Conservation (phyloP, 2,888 invertebrate genomes). For the Erannis defoliaria region DNA sequence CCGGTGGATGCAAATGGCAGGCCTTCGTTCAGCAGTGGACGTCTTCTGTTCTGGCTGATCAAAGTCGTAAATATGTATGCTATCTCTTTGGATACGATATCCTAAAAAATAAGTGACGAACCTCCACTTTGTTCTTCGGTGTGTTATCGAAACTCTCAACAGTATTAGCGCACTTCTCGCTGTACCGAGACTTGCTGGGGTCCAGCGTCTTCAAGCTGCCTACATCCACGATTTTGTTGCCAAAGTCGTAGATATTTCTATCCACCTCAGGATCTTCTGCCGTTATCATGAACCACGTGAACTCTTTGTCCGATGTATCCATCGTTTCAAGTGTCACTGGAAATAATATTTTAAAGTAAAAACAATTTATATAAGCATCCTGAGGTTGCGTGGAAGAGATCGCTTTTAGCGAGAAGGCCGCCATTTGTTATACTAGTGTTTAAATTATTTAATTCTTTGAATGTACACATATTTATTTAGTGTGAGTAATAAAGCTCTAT, state of each 20-base stretch:
- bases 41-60: no score
- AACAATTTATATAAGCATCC: no score
- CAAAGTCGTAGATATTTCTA: constrained; percentile 55
- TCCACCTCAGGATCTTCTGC: constrained; percentile 76
- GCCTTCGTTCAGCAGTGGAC: no score
- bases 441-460: no score
- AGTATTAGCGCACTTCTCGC: constrained; percentile 71
- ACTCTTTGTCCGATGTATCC: constrained; percentile 60
- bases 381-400: no score
- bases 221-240: constrained; percentile 59
- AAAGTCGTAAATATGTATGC: no score
- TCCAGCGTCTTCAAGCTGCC: constrained; percentile 75
- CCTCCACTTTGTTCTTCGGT: constrained; percentile 56
- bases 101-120: background rate
- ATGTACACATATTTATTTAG: no score
- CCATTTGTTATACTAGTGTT: no score
- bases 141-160: constrained; percentile 76
- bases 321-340: constrained; percentile 64
- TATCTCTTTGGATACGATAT: no score
- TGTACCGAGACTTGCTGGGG: constrained; percentile 66
- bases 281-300: constrained; percentile 80
- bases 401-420: no score
- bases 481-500: no score
- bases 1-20: no score
- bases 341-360: constrained; percentile 24